Evolutionary conservation across 1,140 invertebrate genomes (phyloP).

Genomic region (Euura lappo): DNA sequence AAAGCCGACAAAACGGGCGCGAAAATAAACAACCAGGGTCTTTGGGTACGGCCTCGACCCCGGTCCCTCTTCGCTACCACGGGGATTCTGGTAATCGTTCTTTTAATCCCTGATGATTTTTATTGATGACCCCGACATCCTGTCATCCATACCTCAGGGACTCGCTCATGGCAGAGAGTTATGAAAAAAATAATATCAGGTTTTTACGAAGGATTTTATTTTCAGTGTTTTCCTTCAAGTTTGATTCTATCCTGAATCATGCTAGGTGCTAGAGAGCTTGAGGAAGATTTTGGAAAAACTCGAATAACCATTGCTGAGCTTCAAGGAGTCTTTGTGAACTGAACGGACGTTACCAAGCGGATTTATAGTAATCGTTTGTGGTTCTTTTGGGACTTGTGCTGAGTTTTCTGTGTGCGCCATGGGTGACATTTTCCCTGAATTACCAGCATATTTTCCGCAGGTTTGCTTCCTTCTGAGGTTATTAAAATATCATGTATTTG

Average conservation of each 20-base stretch:
- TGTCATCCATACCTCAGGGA: not conserved
- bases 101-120: slow-evolving; percentile 34
- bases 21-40: not conserved
- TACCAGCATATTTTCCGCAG: slow-evolving; percentile 24
- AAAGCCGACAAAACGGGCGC: slow-evolving; percentile 3
- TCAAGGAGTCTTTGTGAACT: too few species aligned
- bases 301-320: too few species aligned
- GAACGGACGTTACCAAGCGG: slow-evolving; percentile 42
- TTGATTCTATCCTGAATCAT: too few species aligned
- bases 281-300: too few species aligned
- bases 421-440: slow-evolving; percentile 8
- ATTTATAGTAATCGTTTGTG: slow-evolving; percentile 27
- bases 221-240: too few species aligned
- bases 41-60: slow-evolving; percentile 22
- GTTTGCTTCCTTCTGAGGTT: slow-evolving; percentile 20
- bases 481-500: slow-evolving; percentile 35
- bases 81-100: slow-evolving; percentile 15
- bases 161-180: not conserved
- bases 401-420: not conserved
- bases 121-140: slow-evolving; percentile 28
- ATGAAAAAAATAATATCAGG: too few species aligned
- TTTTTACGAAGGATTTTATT: too few species aligned
- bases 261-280: too few species aligned
- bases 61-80: slow-evolving; percentile 19
- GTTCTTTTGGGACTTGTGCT: not conserved